Evolutionary conservation across 2,888 invertebrate genomes (phyloP), one percentile per base, ranked within the genome.

Genomic region (Rhogogaster chlorosoma): DNA sequence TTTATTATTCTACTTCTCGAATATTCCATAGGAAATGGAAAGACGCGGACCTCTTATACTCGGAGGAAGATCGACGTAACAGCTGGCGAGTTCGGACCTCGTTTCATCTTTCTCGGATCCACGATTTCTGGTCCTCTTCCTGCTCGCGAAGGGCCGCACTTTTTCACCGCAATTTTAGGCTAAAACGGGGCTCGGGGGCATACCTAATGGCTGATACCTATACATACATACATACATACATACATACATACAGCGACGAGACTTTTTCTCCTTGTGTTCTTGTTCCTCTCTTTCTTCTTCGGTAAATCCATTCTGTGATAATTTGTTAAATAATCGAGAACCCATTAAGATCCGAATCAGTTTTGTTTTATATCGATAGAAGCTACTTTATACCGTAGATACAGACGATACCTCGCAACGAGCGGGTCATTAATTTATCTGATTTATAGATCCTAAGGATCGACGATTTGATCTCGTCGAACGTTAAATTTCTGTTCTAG

Each of bases 131-230:
- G 26, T 75, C 53, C 26, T 32, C 29, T n/a, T 77, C 77, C 64
- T n/a, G n/a, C n/a, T 38, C n/a, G 61, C 26, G 75, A 84, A 84
- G 84, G 84, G 84, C 84, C 84, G 84, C 64, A 84, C 45, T 64
- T 45, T 78, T 57, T 36, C 32, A 38, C 80, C 57, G 38, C 38
- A 38, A 80, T 80, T 80, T 49, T 4, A 78, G 29, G 10, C 36
- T 26, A 18, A 42, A 26, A 36, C 18, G 9, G 29, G 26, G 10
- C 10, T 32, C 2, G 9, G 53, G 0, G 49, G 26, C 10, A 12
- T 18, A 9, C n/a, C n/a, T n/a, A n/a, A n/a, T n/a, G n/a, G n/a
- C n/a, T n/a, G n/a, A n/a, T n/a, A n/a, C n/a, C n/a, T n/a, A n/a
- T n/a, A n/a, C n/a, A n/a, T n/a, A n/a, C n/a, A n/a, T n/a, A n/a